Evolutionary conservation across 2,888 invertebrate species (phyloP).

Genomic region (Phaedon cochleariae): DNA sequence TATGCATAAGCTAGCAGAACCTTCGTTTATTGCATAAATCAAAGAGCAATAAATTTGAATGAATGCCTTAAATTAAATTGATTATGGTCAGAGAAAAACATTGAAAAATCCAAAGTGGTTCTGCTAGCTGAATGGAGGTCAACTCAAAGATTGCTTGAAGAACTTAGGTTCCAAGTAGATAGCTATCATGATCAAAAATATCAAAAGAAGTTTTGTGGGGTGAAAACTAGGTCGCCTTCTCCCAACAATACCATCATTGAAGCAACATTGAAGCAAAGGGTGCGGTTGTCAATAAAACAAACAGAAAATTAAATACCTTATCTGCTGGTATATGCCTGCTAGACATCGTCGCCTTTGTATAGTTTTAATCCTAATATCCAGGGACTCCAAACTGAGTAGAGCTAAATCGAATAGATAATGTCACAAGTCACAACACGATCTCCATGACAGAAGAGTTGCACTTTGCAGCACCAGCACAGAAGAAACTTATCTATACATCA

Average conservation of each 20-base stretch:
- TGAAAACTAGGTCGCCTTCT: conserved; percentile 57
- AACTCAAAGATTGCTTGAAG: too few relatives aligned
- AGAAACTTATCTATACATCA: conserved; percentile 39
- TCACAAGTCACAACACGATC: conserved; percentile 56
- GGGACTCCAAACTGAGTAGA: conserved; percentile 43
- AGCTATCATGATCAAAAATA: neutral
- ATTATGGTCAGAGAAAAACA: too few relatives aligned
- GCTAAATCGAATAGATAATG: conserved; percentile 46
- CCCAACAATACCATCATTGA: too few relatives aligned
- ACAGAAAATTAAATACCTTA: conserved; percentile 70
- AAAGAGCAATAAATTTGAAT: too few relatives aligned
- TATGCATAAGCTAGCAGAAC: too few relatives aligned
- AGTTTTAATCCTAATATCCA: conserved; percentile 38
- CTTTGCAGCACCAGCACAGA: conserved; percentile 36
- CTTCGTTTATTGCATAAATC: too few relatives aligned
- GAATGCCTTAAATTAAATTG: too few relatives aligned
- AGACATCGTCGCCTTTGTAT: conserved; percentile 70
- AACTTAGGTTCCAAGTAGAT: neutral
- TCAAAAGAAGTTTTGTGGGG: conserved; percentile 44
- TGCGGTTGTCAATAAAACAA: conserved; percentile 60
- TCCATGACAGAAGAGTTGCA: conserved; percentile 49
- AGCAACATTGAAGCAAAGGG: conserved; percentile 51
- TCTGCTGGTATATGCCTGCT: conserved; percentile 84
- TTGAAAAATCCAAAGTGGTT: too few relatives aligned
- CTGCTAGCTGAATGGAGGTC: too few relatives aligned